A percentile compares a stretch with the other conserved stretches of the same genome.
Conservation (phyloP, 2,113 vertebrate species). For the Galeopterus variegatus region DNA sequence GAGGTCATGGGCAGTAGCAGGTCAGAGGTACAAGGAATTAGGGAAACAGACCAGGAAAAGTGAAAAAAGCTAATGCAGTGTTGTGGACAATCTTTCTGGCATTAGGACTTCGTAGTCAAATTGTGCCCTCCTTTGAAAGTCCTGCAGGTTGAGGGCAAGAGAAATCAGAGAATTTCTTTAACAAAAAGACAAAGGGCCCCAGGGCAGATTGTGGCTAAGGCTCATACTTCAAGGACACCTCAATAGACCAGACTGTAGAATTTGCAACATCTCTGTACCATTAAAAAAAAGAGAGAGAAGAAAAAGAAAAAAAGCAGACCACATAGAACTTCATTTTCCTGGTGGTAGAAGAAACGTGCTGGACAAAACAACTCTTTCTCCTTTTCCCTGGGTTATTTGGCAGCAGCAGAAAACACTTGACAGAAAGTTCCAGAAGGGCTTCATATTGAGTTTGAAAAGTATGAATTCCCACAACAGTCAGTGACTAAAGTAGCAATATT, state of each 20-base stretch:
- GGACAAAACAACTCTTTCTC: slow-evolving; percentile 57
- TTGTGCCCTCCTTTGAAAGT: background rate
- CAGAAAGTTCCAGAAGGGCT: slow-evolving; percentile 67
- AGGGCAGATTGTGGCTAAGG: background rate
- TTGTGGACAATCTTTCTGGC: background rate
- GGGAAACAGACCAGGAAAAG: background rate
- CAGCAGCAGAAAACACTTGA: slow-evolving; percentile 69
- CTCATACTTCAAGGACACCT: background rate
- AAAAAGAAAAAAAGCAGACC: slow-evolving; percentile 29
- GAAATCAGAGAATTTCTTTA: slow-evolving; percentile 28
- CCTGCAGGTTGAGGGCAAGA: background rate
- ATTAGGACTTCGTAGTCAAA: background rate
- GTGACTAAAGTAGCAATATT: slow-evolving; percentile 75
- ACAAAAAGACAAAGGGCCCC: background rate
- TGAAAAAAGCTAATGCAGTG: background rate
- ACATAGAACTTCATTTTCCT: slow-evolving; percentile 60
- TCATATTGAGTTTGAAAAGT: slow-evolving; percentile 79
- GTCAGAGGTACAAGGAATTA: background rate
- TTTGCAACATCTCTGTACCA: background rate
- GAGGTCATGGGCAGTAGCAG: background rate
- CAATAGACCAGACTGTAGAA: background rate
- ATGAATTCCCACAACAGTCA: slow-evolving; percentile 72
- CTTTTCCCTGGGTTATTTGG: slow-evolving; percentile 51
- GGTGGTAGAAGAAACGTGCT: slow-evolving; percentile 24
- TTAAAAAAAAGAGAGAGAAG: background rate